phyloP scores from a whole-genome alignment of 2,888 invertebrate genomes.

The Cephus nigrinus region DNA sequence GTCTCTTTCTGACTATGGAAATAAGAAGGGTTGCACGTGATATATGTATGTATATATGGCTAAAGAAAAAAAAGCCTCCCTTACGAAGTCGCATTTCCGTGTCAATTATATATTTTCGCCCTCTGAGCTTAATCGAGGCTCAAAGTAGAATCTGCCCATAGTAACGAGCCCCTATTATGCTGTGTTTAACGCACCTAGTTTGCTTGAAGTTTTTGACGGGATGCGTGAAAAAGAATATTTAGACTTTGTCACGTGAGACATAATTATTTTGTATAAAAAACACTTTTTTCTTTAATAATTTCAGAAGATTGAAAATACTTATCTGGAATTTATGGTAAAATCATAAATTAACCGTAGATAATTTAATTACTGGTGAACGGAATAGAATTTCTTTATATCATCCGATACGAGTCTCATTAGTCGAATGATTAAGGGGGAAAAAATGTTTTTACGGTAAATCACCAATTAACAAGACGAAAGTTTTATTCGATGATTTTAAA shows the following conservation, averaged over 20 bases:
- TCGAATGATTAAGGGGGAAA: not conserved
- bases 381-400: too few relatives aligned
- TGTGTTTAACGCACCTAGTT: not conserved
- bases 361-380: too few relatives aligned
- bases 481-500: not conserved
- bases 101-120: constrained; percentile 52
- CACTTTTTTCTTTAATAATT: not conserved
- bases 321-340: not conserved
- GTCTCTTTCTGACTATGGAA: constrained; percentile 39
- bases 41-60: not conserved
- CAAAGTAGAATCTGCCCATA: constrained; percentile 37
- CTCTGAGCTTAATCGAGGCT: constrained; percentile 33
- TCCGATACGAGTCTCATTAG: not conserved
- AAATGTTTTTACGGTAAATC: not conserved
- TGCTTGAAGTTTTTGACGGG: not conserved
- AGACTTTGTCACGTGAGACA: not conserved
- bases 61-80: not conserved
- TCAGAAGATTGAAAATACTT: not conserved
- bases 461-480: not conserved
- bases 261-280: not conserved
- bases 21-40: constrained; percentile 41
- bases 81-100: constrained; percentile 16
- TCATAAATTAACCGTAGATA: not conserved
- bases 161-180: constrained; percentile 39
- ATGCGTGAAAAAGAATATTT: not conserved